These are phyloP conservation scores for Psittacula cyanocephala DNA, from an alignment of 2,113 vertebrate genomes.

Conservation along the genomic window DNA sequence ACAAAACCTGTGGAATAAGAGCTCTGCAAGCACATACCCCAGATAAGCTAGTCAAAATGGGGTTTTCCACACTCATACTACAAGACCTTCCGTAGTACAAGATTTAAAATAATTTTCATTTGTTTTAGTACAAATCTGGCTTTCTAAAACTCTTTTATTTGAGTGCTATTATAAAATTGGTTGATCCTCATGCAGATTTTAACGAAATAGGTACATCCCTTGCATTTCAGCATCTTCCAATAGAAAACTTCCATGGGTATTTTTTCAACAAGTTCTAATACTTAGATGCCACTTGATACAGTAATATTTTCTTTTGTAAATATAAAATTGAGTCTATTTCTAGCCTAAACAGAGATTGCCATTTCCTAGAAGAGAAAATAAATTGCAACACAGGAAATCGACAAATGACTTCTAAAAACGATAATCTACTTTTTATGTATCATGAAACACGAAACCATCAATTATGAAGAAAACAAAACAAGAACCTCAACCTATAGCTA, in stretches of 20 bases:
- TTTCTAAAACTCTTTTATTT: background rate
- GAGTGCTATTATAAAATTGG: background rate
- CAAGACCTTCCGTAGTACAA: background rate
- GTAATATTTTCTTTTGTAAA: background rate
- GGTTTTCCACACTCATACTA: background rate
- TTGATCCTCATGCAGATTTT: background rate
- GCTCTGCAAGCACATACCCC: background rate
- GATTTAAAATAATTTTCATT: background rate
- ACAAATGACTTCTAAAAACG: background rate
- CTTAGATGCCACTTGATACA: background rate
- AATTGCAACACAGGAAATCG: background rate
- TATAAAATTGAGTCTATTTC: background rate
- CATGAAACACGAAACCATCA: background rate
- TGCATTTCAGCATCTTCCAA: background rate
- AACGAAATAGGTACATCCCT: background rate
- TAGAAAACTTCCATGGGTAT: background rate
- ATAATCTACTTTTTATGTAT: background rate
- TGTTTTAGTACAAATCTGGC: background rate
- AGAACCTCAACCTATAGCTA: background rate
- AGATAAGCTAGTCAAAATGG: background rate
- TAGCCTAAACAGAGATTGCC: background rate
- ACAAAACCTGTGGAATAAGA: background rate
- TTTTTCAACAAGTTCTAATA: background rate
- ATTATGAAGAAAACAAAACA: background rate
- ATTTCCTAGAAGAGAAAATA: background rate